Evolutionary conservation across 2,888 invertebrate genomes (phyloP).

Genomic region (Hofmannophila pseudospretella): DNA sequence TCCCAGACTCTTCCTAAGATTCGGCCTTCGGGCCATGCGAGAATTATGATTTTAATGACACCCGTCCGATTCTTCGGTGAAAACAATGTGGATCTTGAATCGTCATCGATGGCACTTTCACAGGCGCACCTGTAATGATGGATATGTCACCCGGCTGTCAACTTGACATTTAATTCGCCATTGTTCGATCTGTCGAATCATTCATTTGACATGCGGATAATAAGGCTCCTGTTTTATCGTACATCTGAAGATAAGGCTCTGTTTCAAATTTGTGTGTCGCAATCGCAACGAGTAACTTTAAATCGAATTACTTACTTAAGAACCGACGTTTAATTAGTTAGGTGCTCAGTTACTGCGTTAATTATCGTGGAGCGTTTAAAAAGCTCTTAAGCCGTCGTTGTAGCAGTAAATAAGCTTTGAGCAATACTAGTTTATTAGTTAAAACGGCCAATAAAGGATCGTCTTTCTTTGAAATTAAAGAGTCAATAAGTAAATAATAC

Average conservation of each 20-base stretch:
- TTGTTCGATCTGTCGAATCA: conserved; percentile 6
- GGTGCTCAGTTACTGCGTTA: no score
- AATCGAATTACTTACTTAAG: no score
- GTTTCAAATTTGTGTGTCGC: no score
- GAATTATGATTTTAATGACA: conserved; percentile 77
- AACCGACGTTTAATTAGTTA: no score
- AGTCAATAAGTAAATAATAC: no score
- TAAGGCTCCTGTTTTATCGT: neutral
- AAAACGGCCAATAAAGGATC: no score
- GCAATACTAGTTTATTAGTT: no score
- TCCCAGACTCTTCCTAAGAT: conserved; percentile 74
- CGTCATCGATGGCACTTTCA: conserved; percentile 52
- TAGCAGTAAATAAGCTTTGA: no score
- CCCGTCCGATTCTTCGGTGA: conserved; percentile 69
- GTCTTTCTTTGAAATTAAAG: no score
- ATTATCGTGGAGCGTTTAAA: no score
- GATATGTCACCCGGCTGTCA: conserved; percentile 18
- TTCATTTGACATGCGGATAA: neutral
- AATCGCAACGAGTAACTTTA: no score
- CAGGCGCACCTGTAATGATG: conserved; percentile 25
- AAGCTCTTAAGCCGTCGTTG: no score
- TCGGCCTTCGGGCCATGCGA: conserved; percentile 73
- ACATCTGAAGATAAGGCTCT: neutral
- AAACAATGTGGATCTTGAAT: conserved; percentile 65
- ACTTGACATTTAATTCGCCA: conserved; percentile 14